These are phyloP conservation scores for Sterrhoptilus dennistouni DNA, from an alignment of 2,113 vertebrate species.

Conservation along the genomic window DNA sequence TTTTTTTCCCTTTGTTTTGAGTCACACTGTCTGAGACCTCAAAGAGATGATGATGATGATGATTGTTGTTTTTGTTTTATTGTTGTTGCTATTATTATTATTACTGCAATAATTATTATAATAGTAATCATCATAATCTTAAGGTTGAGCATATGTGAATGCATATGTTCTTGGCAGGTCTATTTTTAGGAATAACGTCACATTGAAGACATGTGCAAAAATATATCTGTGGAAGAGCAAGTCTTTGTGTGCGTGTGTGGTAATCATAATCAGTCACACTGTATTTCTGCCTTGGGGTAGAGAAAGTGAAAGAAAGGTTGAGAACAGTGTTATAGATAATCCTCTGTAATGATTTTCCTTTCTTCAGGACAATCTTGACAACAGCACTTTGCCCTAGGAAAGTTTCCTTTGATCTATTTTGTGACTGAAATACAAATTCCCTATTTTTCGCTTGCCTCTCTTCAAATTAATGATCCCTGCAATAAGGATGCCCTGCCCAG, in stretches of 20 bases:
- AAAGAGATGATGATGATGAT: background rate
- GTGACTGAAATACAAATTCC: conserved; percentile 56
- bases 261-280: conserved; percentile 46
- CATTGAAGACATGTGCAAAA: background rate
- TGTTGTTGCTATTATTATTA: background rate
- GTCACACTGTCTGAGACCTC: background rate
- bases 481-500: background rate
- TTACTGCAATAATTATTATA: background rate
- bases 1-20: background rate
- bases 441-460: background rate
- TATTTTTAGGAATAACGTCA: background rate
- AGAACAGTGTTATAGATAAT: conserved; percentile 52
- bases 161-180: background rate
- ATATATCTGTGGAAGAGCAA: background rate
- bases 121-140: background rate
- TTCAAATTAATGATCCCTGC: conserved; percentile 43
- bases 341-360: conserved; percentile 61
- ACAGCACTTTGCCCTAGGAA: conserved; percentile 49
- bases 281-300: conserved; percentile 32
- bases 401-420: conserved; percentile 45
- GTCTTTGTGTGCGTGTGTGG: background rate
- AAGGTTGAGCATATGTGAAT: background rate
- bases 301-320: conserved; percentile 33
- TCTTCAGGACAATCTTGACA: conserved; percentile 58
- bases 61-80: background rate